These are phyloP conservation scores for Eulacestoma nigropectus DNA, from an alignment of 2,113 vertebrate genomes.

Conservation along the genomic window DNA sequence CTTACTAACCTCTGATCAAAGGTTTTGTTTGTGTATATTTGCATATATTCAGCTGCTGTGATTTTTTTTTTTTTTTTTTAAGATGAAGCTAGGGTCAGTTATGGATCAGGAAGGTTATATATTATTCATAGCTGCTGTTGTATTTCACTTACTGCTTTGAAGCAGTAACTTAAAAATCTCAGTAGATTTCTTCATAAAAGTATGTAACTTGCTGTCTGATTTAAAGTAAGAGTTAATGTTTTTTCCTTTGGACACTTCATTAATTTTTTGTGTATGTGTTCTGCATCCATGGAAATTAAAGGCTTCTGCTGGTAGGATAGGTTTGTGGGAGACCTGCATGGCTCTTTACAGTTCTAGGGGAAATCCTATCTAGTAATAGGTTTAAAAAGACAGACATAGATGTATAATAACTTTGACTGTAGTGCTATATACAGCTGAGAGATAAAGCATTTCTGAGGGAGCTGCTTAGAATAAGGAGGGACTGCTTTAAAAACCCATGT, in stretches of 20 bases:
- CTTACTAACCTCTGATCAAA: not conserved
- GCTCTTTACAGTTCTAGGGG: not conserved
- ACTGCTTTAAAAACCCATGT: not conserved
- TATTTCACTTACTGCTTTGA: not conserved
- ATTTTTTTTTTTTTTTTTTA: not conserved
- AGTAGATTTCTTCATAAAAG: not conserved
- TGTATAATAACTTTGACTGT: not conserved
- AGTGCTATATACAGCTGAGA: not conserved
- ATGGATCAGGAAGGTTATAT: not conserved
- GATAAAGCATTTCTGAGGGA: not conserved
- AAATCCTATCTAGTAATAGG: not conserved
- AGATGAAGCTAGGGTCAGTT: not conserved
- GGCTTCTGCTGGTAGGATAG: not conserved
- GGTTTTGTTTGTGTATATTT: not conserved
- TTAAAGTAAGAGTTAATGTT: not conserved
- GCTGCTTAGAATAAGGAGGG: not conserved
- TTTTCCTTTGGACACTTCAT: not conserved
- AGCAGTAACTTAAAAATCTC: conserved; percentile 3
- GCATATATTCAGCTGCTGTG: not conserved
- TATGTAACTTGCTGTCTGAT: not conserved
- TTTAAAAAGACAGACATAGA: not conserved
- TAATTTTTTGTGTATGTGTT: not conserved
- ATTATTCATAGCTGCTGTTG: not conserved
- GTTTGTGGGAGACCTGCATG: not conserved
- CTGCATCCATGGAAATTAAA: not conserved